Conservation (phyloP, 2,113 vertebrate species). For the Centropristis striata region DNA sequence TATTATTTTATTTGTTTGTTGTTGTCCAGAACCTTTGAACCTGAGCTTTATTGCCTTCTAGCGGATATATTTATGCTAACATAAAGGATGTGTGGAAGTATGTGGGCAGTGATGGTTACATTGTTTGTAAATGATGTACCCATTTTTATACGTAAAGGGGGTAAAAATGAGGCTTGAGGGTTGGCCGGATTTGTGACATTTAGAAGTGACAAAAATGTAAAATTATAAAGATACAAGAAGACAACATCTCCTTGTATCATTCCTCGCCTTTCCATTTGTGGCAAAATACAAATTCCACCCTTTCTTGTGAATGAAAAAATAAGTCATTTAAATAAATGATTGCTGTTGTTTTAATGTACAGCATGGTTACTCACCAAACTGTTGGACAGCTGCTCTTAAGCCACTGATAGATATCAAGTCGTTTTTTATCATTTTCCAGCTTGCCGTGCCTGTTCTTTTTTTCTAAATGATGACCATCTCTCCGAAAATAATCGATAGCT, state of each 20-base stretch:
- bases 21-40: too few relatives aligned
- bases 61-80: too few relatives aligned
- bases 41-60: too few relatives aligned
- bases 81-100: too few relatives aligned
- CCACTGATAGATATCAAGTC: background rate
- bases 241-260: background rate
- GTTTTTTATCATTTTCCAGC: background rate
- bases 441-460: background rate
- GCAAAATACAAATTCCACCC: background rate
- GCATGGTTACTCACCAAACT: background rate
- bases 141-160: too few relatives aligned
- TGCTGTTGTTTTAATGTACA: background rate
- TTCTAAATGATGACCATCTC: slow-evolving; percentile 40
- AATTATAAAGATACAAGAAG: too few relatives aligned
- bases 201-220: too few relatives aligned
- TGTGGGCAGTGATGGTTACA: too few relatives aligned
- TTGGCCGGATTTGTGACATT: too few relatives aligned
- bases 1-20: too few relatives aligned
- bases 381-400: background rate
- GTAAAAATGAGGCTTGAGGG: too few relatives aligned
- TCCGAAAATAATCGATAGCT: slow-evolving; percentile 43
- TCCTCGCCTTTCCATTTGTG: background rate
- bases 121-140: too few relatives aligned
- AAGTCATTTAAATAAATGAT: background rate
- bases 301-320: background rate